Evolutionary conservation across 2,888 invertebrate species (phyloP), one percentile per base, ranked within the genome.

Genomic region (Microctonus hyperodae): DNA sequence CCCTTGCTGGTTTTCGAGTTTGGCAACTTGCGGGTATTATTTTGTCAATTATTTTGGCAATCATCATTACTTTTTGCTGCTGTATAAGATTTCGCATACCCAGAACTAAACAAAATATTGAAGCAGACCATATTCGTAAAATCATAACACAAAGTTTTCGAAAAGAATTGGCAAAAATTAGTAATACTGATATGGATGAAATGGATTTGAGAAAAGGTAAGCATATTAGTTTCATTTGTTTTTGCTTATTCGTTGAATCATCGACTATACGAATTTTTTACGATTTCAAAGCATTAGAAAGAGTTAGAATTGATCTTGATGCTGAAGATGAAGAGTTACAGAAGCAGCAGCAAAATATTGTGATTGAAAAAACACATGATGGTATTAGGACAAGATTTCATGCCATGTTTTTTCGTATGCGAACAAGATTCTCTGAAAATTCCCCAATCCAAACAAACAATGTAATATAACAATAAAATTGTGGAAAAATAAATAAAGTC

Each of bases 41-140:
- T 53, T 70, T 83, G 5, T 81, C 79, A 0, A 64, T 81, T 51
- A 53, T 83, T 35, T 72, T 83, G 37, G 76, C 77, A 2, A 74
- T 83, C 28, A 74, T 74, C 6, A 90, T 96, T 72, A 89, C 95
- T 79, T 85, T 96, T 63, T 97, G 96, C 82, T 97, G 96, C 81
- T 95, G 96, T 80, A 89, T 95, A 77, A 92, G 93, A 73, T 94
- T 96, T 84, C 91, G 97, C 40, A 93, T 97, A 73, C 97, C 97
- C 1, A 88, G 97, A 63, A 97, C 97, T 0, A 96, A 96, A 82
- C 96, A 96, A 84, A 96, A 97, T 85, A 97, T 97, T 71, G 96
- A 96, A 82, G 96, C 95, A 0, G 95, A 97, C 84, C 95, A 93
- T 84, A 91, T 93, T 76, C 87, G 96, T 22, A 91, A 93, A 77